A percentile compares a stretch with the other conserved stretches of the same genome.
Evolutionary conservation across 1,140 invertebrate genomes (phyloP).

Genomic region (Phenacoccus solenopsis): DNA sequence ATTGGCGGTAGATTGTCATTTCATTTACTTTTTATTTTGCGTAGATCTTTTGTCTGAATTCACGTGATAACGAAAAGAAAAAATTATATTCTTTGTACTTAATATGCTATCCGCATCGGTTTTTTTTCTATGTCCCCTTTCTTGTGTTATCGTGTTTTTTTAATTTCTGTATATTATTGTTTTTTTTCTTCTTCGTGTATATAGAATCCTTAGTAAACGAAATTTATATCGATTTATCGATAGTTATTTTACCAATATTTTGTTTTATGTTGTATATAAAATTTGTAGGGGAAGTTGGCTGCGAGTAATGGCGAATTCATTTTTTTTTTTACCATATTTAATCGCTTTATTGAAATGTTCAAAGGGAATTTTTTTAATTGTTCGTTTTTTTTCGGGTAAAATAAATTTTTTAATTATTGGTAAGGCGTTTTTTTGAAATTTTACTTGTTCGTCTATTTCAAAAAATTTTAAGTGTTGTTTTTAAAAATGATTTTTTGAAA

Average conservation of each 20-base stretch:
- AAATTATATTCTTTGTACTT: not conserved
- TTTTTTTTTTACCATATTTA: not conserved
- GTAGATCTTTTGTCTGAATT: too few relatives aligned
- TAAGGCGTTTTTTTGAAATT: not conserved
- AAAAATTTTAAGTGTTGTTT: not conserved
- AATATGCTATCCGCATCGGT: not conserved
- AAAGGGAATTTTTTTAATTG: not conserved
- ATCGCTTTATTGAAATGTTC: not conserved
- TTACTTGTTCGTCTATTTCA: slow-evolving; percentile 13
- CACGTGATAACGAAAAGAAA: not conserved
- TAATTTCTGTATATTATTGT: not conserved
- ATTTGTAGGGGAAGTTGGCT: not conserved
- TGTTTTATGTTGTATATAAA: slow-evolving; percentile 9
- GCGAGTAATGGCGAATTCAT: not conserved
- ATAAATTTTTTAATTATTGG: not conserved
- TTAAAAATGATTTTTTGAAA: too few relatives aligned
- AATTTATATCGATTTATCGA: not conserved
- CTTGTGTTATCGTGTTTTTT: not conserved
- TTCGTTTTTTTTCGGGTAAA: not conserved
- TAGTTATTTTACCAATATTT: not conserved
- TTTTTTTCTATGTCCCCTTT: not conserved
- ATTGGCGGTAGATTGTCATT: too few relatives aligned
- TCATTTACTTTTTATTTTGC: too few relatives aligned
- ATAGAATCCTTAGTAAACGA: not conserved
- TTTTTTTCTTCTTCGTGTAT: not conserved